Evolutionary conservation across 1,140 invertebrate genomes (phyloP).

Genomic region (Platyscapa corneri): DNA sequence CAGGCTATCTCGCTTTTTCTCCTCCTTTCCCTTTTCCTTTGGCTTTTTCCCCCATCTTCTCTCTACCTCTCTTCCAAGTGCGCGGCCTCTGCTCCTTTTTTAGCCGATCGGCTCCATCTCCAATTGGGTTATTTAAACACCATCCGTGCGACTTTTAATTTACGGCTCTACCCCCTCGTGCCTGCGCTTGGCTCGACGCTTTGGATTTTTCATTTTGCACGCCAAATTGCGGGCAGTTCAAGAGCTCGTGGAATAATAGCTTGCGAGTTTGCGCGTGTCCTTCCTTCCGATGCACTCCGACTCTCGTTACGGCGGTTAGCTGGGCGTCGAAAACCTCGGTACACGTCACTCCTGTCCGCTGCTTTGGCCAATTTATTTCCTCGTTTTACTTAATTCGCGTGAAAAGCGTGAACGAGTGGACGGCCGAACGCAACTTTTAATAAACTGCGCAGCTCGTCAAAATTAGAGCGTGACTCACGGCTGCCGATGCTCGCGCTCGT

Average conservation of each 20-base stretch:
- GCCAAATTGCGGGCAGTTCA: not conserved
- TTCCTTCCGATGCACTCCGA: not conserved
- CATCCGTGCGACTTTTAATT: not conserved
- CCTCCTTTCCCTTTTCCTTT: not conserved
- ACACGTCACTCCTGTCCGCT: too few species aligned
- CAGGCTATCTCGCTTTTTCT: not conserved
- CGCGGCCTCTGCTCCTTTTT: not conserved
- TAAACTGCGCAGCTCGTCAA: not conserved
- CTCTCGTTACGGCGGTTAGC: too few species aligned
- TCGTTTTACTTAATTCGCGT: not conserved
- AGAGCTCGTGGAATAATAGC: not conserved
- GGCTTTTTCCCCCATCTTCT: not conserved
- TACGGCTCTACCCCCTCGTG: not conserved
- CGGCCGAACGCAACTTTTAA: not conserved
- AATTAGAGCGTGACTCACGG: not conserved
- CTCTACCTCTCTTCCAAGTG: not conserved
- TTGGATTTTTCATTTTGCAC: not conserved
- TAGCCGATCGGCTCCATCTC: not conserved
- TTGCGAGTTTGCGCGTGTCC: not conserved
- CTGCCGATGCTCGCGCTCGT: not conserved
- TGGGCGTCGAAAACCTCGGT: too few species aligned
- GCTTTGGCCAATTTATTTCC: too few species aligned
- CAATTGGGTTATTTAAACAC: conserved; percentile 15
- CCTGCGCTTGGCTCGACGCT: too few species aligned
- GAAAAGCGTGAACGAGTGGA: not conserved